phyloP scores from a whole-genome alignment of 1,140 invertebrate species.

The Drosophila leontia region DNA sequence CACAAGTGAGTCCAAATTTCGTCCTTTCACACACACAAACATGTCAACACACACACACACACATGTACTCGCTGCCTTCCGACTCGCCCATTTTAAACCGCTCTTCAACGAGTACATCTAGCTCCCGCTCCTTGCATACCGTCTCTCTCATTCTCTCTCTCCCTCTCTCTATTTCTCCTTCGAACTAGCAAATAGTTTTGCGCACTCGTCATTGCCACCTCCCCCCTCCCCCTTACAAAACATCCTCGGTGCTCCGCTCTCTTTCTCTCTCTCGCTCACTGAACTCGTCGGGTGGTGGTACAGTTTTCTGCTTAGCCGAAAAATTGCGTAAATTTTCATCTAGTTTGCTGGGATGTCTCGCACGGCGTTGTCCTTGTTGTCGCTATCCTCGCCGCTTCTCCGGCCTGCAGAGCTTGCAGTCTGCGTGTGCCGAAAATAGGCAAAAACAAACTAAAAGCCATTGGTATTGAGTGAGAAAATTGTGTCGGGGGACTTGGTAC shows the following conservation, averaged over 20 bases:
- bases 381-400: slow-evolving; percentile 52
- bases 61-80: slow-evolving; percentile 60
- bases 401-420: slow-evolving; percentile 42
- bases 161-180: slow-evolving; percentile 22
- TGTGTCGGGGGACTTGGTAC: slow-evolving; percentile 32
- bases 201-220: slow-evolving; percentile 63
- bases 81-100: slow-evolving; percentile 51
- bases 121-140: slow-evolving; percentile 42
- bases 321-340: slow-evolving; percentile 82
- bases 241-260: slow-evolving; percentile 26
- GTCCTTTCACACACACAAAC: slow-evolving; percentile 56
- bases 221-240: slow-evolving; percentile 21
- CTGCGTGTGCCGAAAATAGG: slow-evolving; percentile 48
- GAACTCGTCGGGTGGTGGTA: slow-evolving; percentile 75
- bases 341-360: slow-evolving; percentile 76
- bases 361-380: slow-evolving; percentile 65
- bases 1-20: slow-evolving; percentile 79
- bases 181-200: slow-evolving; percentile 61
- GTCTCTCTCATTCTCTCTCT: slow-evolving; percentile 26
- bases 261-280: slow-evolving; percentile 15
- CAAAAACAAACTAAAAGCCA: slow-evolving; percentile 16
- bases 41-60: slow-evolving; percentile 49
- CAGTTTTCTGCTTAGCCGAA: slow-evolving; percentile 79
- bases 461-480: slow-evolving; percentile 33
- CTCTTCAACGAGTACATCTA: slow-evolving; percentile 25